These are phyloP conservation scores for Eutrigla gurnardus DNA, from an alignment of 2,797 vertebrate species.

Conservation along the genomic window DNA sequence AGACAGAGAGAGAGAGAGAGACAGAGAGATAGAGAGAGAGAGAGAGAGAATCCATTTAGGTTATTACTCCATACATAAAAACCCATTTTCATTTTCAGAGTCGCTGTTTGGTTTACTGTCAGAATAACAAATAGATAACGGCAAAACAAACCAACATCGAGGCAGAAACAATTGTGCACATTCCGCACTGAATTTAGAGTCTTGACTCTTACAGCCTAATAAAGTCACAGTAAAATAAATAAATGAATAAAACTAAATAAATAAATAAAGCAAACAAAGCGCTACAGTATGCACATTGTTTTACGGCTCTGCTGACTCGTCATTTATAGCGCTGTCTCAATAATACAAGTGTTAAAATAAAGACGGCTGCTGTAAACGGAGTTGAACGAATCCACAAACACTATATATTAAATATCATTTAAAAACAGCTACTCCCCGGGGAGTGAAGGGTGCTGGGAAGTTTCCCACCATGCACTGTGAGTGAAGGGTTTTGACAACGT, in stretches of 20 bases:
- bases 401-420: not conserved
- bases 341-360: constrained; percentile 3
- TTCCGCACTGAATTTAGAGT: constrained; percentile 58
- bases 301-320: constrained; percentile 24
- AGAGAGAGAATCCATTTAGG: constrained; percentile 82
- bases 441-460: not conserved
- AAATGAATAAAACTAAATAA: constrained; percentile 36
- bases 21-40: constrained; percentile 25
- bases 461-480: not conserved
- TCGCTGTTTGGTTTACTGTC: constrained; percentile 78
- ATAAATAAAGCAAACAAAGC: constrained; percentile 32
- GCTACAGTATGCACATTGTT: constrained; percentile 24
- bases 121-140: constrained; percentile 85
- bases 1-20: constrained; percentile 46
- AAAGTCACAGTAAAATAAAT: constrained; percentile 35
- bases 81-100: constrained; percentile 85
- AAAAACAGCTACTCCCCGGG: not conserved
- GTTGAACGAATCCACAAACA: not conserved
- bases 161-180: constrained; percentile 70
- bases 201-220: constrained; percentile 48
- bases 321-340: constrained; percentile 15
- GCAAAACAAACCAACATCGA: constrained; percentile 75
- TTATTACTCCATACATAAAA: constrained; percentile 86
- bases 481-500: not conserved
- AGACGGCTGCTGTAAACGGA: constrained; percentile 6